These are phyloP conservation scores for Eulimnadia texana DNA, from an alignment of 1,140 invertebrate genomes.

Conservation along the genomic window DNA sequence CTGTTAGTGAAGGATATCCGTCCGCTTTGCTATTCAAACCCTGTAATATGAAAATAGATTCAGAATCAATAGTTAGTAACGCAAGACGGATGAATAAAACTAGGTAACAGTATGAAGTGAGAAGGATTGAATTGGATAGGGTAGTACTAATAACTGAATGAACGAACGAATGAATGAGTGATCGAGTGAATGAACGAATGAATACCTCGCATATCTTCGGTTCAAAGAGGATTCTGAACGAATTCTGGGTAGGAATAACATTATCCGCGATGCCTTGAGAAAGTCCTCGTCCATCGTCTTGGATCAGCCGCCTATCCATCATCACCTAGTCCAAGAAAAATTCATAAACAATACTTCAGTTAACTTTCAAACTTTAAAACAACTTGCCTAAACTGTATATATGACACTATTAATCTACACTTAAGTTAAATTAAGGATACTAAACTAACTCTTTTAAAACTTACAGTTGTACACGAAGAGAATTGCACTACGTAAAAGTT, in stretches of 20 bases:
- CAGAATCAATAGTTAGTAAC: slow-evolving; percentile 31
- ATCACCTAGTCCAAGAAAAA: slow-evolving; percentile 51
- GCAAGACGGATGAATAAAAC: too few relatives aligned
- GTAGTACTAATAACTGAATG: too few relatives aligned
- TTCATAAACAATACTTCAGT: neutral
- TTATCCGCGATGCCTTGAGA: slow-evolving; percentile 84
- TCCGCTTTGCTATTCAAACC: slow-evolving; percentile 19
- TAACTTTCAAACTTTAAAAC: neutral
- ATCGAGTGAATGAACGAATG: slow-evolving; percentile 1
- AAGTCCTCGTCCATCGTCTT: slow-evolving; percentile 88
- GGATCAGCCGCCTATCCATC: slow-evolving; percentile 80
- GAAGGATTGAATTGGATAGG: too few relatives aligned
- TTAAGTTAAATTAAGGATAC: neutral
- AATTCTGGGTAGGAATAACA: slow-evolving; percentile 51
- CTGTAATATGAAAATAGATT: neutral
- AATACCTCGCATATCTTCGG: slow-evolving; percentile 21
- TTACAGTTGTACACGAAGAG: neutral
- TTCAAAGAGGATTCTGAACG: slow-evolving; percentile 61
- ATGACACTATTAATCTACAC: neutral
- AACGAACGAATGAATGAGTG: neutral
- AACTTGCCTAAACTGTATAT: too few relatives aligned
- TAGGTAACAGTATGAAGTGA: too few relatives aligned
- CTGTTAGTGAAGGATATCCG: slow-evolving; percentile 44
- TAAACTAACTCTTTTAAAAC: neutral
- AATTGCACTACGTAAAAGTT: too few relatives aligned